A percentile compares a stretch with the other conserved stretches of the same genome.
Evolutionary conservation across 2,113 vertebrate genomes (phyloP).

Genomic region (Alligator mississippiensis): DNA sequence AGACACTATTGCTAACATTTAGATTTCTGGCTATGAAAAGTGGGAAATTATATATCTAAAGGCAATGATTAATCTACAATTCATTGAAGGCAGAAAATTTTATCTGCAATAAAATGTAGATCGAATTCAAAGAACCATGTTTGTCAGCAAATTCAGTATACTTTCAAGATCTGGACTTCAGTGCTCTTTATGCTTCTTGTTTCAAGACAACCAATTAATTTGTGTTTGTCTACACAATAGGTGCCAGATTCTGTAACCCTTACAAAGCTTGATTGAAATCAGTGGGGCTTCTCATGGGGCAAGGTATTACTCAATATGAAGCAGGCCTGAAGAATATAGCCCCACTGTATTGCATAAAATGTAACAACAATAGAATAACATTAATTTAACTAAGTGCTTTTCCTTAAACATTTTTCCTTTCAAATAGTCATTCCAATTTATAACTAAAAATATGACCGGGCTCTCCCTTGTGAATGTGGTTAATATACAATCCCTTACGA

Average conservation of each 20-base stretch:
- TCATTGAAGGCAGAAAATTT: background rate
- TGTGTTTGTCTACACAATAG: background rate
- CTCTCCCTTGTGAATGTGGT: background rate
- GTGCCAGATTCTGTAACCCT: background rate
- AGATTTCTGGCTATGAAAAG: background rate
- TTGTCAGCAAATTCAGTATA: no score
- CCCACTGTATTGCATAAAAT: background rate
- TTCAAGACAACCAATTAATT: background rate
- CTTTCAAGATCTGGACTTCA: background rate
- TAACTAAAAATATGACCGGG: background rate
- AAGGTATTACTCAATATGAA: background rate
- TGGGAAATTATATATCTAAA: background rate
- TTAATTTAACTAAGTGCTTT: accelerated
- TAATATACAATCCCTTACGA: background rate
- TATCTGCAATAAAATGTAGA: background rate
- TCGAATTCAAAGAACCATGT: background rate
- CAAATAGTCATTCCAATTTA: background rate
- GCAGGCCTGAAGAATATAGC: background rate
- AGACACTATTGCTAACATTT: background rate
- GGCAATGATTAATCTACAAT: background rate
- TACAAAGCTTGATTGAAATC: background rate
- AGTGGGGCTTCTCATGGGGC: background rate
- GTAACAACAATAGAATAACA: background rate
- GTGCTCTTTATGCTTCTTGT: background rate
- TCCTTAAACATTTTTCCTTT: background rate